Evolutionary conservation across 2,888 invertebrate genomes (phyloP).

Genomic region (Ptychoptera albimana): DNA sequence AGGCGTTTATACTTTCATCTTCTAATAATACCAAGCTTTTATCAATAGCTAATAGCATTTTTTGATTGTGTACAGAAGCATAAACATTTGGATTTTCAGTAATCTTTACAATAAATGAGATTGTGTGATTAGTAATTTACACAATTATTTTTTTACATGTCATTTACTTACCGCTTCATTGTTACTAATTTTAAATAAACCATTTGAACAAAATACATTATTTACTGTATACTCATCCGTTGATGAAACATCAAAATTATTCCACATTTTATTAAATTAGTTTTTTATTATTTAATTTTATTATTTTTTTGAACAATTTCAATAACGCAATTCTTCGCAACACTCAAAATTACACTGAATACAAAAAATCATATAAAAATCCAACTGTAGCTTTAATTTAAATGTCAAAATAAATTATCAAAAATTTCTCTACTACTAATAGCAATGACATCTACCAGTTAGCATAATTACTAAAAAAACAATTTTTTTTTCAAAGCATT

Average conservation of each 20-base stretch:
- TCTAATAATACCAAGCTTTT: constrained; percentile 23
- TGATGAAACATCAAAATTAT: constrained; percentile 21
- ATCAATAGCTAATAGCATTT: constrained; percentile 25
- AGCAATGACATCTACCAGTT: no score
- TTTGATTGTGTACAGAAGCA: constrained; percentile 22
- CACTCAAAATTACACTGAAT: background rate
- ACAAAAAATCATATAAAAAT: no score
- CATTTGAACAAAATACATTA: constrained; percentile 24
- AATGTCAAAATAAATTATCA: no score
- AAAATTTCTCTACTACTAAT: no score
- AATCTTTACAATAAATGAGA: constrained; percentile 15
- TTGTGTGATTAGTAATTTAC: no score
- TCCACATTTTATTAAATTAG: constrained; percentile 21
- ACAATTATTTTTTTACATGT: background rate
- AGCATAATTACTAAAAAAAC: no score
- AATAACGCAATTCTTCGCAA: no score
- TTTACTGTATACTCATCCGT: constrained; percentile 24
- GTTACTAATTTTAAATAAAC: constrained; percentile 24
- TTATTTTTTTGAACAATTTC: background rate
- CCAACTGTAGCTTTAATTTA: no score
- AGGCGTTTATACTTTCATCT: constrained; percentile 24
- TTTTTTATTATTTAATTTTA: background rate
- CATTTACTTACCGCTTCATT: constrained; percentile 22
- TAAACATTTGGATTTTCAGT: constrained; percentile 20
- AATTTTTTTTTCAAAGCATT: no score